A percentile compares a stretch with the other conserved stretches of the same genome.
Conservation (phyloP, 2,113 vertebrate species). For the Bos javanicus region DNA sequence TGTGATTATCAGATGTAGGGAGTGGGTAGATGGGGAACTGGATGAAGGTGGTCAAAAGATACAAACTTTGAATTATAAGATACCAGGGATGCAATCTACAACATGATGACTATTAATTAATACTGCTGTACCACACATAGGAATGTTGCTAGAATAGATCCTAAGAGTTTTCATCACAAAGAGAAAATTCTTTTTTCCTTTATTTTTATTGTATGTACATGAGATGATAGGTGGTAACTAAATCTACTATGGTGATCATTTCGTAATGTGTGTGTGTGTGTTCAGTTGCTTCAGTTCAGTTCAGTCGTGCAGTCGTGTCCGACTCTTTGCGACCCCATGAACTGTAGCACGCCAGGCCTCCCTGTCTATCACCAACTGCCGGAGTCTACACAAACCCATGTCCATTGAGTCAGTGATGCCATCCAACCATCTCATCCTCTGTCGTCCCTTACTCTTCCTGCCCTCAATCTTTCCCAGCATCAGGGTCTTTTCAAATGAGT, state of each 20-base stretch:
- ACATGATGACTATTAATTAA: background rate
- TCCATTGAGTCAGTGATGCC: background rate
- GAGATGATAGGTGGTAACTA: background rate
- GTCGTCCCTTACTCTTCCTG: too few relatives aligned
- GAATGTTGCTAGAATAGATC: background rate
- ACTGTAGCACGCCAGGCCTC: fast-evolving
- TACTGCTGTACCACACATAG: background rate
- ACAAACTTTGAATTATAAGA: background rate
- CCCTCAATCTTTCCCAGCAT: too few relatives aligned
- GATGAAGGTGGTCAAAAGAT: background rate
- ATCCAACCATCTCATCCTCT: too few relatives aligned
- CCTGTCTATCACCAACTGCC: background rate
- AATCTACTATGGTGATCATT: background rate
- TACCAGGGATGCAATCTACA: background rate
- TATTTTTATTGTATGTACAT: background rate
- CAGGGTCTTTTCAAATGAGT: too few relatives aligned
- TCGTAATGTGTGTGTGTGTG: background rate
- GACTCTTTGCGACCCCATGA: fast-evolving
- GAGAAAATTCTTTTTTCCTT: background rate
- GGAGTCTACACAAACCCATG: background rate
- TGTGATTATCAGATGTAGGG: background rate
- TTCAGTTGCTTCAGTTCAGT: background rate
- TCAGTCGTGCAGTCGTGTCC: fast-evolving
- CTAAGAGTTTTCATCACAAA: background rate
- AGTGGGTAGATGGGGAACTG: background rate